Base-by-base conservation (phyloP, 2,888 invertebrate genomes). In the Ischnura elegans region DNA sequence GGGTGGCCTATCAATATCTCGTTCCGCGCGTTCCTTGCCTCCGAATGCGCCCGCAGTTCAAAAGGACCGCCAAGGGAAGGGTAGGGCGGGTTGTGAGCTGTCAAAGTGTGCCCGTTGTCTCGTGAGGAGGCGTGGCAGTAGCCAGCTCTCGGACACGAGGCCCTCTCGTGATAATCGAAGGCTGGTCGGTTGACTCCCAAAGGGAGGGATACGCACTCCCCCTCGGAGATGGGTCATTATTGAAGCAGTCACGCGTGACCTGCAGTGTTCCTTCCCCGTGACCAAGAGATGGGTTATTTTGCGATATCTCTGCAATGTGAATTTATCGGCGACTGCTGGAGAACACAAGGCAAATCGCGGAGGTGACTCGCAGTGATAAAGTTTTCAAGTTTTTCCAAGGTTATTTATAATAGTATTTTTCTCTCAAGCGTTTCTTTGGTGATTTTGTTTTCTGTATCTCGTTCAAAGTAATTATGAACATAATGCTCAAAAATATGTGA, bases 51-150 rank as follows among this genome's bases (percentile, higher is more conserved):
- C 16, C 3, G 16, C 76, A 76, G 76, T 76, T 76, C 76, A 76
- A 76, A 76, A 13, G 29, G 76, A 36, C 76, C 76, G 76, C 76
- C 76, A 76, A 19, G 16, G 29, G 8, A 29, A n/a, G 21, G n/a
- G 29, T 21, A 29, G 29, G 76, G 76, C 36, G 36, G 76, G 10
- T 6, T 13, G 3, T 51, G 19, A 36, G 76, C 76, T 76, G 36
- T 36, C 76, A 76, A 61, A 36, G 76, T 8, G 36, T 76, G 29
- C 76, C 76, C 36, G 76, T 76, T 36, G 76, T 76, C 76, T 76
- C 76, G 76, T 36, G 76, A 36, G 76, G 76, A 76, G 76, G 76
- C 76, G 76, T 76, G 76, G 76, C 36, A 76, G 76, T 76, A 76
- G 76, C 76, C 13, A 36, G 76, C 29, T 29, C 13, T 36, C 36